phyloP scores from a whole-genome alignment of 2,797 vertebrate species.

The Mus minutoides region DNA sequence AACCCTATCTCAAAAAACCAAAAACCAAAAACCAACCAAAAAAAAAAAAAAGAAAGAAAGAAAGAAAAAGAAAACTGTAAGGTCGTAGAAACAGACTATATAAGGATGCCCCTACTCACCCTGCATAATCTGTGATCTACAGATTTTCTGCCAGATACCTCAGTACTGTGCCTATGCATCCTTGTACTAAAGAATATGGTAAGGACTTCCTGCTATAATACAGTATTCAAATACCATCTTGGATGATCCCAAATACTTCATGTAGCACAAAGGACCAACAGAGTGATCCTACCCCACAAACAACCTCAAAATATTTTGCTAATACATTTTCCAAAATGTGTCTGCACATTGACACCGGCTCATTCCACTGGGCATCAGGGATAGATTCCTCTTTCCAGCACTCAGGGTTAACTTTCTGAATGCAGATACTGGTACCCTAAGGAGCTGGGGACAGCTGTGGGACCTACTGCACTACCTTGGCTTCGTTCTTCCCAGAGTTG shows the following conservation, averaged over 20 bases:
- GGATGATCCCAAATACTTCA: too few species aligned
- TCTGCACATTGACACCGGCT: rapidly evolving
- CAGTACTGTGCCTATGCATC: rapidly evolving
- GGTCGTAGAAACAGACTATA: not conserved
- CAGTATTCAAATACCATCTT: rapidly evolving
- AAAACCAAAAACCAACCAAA: too few species aligned
- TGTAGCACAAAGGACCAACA: rapidly evolving
- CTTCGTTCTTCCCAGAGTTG: not conserved
- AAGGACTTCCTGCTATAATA: rapidly evolving
- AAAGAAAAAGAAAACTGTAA: not conserved
- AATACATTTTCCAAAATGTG: not conserved
- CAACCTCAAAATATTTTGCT: not conserved
- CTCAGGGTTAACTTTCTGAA: not conserved
- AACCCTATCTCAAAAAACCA: too few species aligned
- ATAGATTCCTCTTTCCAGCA: too few species aligned
- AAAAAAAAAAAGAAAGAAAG: too few species aligned
- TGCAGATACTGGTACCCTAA: not conserved
- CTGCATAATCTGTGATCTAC: rapidly evolving
- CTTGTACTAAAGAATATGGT: rapidly evolving
- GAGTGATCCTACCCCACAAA: not conserved
- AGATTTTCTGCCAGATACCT: rapidly evolving
- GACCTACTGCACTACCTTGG: not conserved
- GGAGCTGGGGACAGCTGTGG: not conserved
- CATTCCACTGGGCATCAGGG: too few species aligned
- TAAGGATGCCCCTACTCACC: not conserved